A percentile compares a stretch with the other conserved stretches of the same genome.
Evolutionary conservation across 2,113 vertebrate genomes (phyloP).

Genomic region (Embiotoca jacksoni): DNA sequence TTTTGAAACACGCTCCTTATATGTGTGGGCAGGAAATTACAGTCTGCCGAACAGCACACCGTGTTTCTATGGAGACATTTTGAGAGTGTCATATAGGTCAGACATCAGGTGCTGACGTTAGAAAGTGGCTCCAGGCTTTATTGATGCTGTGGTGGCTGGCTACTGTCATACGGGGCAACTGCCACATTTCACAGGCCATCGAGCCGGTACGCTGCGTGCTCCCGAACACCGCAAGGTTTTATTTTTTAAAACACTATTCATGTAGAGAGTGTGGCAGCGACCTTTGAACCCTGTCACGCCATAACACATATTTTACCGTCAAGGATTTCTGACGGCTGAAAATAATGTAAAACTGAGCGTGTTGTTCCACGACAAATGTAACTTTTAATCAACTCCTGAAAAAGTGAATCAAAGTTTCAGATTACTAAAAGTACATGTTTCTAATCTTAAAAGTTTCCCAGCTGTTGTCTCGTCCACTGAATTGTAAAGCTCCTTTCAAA

Average conservation of each 20-base stretch:
- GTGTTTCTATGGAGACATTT: not conserved
- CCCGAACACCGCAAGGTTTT: not conserved
- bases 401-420: too few species aligned
- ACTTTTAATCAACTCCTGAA: too few species aligned
- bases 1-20: conserved; percentile 39
- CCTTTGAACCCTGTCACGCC: conserved; percentile 13
- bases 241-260: conserved; percentile 20
- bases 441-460: too few species aligned
- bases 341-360: too few species aligned
- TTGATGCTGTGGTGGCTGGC: conserved; percentile 42
- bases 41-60: not conserved
- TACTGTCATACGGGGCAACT: conserved; percentile 26
- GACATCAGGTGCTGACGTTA: conserved; percentile 58
- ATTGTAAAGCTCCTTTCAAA: too few species aligned
- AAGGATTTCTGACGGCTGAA: too few species aligned
- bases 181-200: conserved; percentile 43
- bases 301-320: not conserved
- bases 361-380: too few species aligned
- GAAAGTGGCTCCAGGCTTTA: conserved; percentile 40
- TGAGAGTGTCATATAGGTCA: conserved; percentile 53
- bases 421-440: too few species aligned
- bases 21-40: not conserved
- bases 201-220: conserved; percentile 28
- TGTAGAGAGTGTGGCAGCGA: not conserved
- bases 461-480: too few species aligned